Conservation (phyloP, 2,797 vertebrate genomes). For the Cryptoprocta ferox region DNA sequence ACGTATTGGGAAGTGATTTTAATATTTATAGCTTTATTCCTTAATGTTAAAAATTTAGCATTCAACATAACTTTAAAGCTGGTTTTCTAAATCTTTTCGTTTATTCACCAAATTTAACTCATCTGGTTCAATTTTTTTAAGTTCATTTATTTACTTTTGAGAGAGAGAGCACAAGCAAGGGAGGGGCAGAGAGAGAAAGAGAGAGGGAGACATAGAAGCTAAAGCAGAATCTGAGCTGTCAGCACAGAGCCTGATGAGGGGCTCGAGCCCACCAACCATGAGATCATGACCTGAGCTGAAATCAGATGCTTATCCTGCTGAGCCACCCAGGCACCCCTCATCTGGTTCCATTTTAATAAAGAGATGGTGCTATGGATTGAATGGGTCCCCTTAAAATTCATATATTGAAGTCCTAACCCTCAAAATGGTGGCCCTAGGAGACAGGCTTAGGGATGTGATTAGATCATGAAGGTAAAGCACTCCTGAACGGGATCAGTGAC, state of each 20-base stretch:
- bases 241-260: no score
- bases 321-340: no score
- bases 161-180: no score
- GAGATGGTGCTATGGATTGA: neutral
- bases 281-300: no score
- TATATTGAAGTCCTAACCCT: neutral
- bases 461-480: neutral
- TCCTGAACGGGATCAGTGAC: no score
- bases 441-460: neutral
- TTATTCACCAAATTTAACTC: neutral
- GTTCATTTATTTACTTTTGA: no score
- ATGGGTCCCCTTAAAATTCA: neutral
- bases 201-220: no score
- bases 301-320: no score
- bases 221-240: no score
- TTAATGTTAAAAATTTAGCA: neutral
- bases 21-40: neutral
- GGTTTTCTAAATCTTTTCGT: neutral
- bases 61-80: conserved; percentile 30
- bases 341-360: neutral
- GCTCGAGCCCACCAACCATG: no score
- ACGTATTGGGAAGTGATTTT: neutral
- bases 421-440: neutral
- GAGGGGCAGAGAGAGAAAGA: no score
- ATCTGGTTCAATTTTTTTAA: neutral